Evolutionary conservation across 2,888 invertebrate genomes (phyloP).

Genomic region (Drosophila lacicola): DNA sequence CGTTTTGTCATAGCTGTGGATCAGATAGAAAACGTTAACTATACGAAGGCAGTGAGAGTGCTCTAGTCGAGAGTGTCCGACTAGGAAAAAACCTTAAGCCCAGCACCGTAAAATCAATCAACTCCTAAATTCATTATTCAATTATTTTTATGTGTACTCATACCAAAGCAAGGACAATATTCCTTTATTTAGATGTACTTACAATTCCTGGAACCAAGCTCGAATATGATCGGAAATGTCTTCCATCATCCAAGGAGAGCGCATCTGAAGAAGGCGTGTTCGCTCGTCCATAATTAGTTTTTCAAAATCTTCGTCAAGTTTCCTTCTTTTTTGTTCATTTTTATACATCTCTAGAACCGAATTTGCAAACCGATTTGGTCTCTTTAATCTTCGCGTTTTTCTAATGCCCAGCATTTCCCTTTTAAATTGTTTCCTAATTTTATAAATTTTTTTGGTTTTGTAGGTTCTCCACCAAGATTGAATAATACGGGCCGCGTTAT

Average conservation of each 20-base stretch:
- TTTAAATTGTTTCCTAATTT: slow-evolving; percentile 55
- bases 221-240: slow-evolving; percentile 91
- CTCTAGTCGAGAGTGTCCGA: no score
- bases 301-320: slow-evolving; percentile 76
- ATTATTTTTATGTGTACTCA: no score
- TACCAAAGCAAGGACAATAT: no score
- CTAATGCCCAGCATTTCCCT: slow-evolving; percentile 70
- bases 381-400: slow-evolving; percentile 49
- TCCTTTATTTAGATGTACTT: slow-evolving; percentile 59
- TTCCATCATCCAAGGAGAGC: slow-evolving; percentile 88
- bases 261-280: slow-evolving; percentile 85
- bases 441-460: slow-evolving; percentile 61
- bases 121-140: no score
- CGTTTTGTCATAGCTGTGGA: slow-evolving; percentile 74
- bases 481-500: slow-evolving; percentile 70
- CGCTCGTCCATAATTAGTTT: slow-evolving; percentile 85
- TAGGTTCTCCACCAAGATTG: slow-evolving; percentile 77
- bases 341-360: slow-evolving; percentile 70
- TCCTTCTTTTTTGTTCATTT: slow-evolving; percentile 63
- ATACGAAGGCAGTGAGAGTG: no score
- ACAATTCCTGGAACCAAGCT: slow-evolving; percentile 90
- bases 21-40: no score
- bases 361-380: slow-evolving; percentile 43
- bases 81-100: no score
- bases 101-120: no score